phyloP scores from a whole-genome alignment of 2,797 vertebrate genomes.

The Crypturellus tataupa region DNA sequence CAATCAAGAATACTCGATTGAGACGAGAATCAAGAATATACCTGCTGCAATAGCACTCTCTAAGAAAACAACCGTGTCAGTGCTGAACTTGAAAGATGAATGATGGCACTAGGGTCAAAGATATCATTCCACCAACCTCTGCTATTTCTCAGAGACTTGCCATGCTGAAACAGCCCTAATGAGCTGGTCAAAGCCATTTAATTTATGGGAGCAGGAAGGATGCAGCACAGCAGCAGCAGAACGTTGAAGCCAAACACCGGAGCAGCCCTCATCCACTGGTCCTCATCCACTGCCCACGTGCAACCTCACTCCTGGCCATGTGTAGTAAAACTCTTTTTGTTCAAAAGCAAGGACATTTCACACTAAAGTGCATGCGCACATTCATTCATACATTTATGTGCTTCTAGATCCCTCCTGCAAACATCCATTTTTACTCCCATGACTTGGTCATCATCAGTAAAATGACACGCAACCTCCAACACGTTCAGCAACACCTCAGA shows the following conservation, averaged over 20 bases:
- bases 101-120: neutral
- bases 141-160: neutral
- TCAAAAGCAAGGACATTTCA: neutral
- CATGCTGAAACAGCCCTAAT: neutral
- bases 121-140: neutral
- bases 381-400: fast-evolving
- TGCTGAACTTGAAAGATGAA: neutral
- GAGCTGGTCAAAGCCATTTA: neutral
- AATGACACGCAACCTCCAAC: neutral
- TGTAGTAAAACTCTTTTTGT: neutral
- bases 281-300: neutral
- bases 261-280: neutral
- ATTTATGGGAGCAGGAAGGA: neutral
- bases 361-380: fast-evolving
- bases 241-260: neutral
- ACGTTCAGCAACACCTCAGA: neutral
- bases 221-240: neutral
- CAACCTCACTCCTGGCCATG: neutral
- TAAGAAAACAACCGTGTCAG: neutral
- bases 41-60: neutral
- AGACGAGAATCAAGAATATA: neutral
- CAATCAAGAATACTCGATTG: neutral
- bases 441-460: neutral
- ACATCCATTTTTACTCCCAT: neutral
- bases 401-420: neutral